Evolutionary conservation across 2,113 vertebrate species (phyloP).

Genomic region (Smithornis capensis): DNA sequence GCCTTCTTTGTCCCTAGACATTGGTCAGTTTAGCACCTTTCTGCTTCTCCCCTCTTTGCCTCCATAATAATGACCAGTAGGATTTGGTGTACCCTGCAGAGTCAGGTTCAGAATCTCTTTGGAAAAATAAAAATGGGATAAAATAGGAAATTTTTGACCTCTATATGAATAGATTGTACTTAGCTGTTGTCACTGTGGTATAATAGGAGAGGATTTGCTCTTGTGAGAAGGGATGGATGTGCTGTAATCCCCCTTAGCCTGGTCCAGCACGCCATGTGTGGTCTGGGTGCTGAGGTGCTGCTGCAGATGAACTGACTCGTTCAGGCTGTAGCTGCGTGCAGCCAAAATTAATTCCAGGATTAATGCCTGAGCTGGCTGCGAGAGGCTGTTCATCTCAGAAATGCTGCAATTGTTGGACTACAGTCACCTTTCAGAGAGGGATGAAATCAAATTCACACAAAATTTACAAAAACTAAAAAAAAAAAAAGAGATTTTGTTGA

Average conservation of each 20-base stretch:
- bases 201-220: slow-evolving; percentile 36
- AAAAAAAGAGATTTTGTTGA: accelerated
- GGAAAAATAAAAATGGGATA: neutral
- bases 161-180: neutral
- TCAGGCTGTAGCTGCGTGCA: neutral
- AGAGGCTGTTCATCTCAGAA: neutral
- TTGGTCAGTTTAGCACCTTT: neutral
- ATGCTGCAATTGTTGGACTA: neutral
- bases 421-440: neutral
- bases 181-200: neutral
- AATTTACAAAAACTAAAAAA: neutral
- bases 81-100: neutral
- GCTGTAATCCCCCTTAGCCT: slow-evolving; percentile 4
- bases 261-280: slow-evolving; percentile 28
- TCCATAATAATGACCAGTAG: neutral
- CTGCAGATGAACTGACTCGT: neutral
- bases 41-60: neutral
- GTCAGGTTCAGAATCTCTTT: neutral
- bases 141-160: neutral
- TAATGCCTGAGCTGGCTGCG: neutral
- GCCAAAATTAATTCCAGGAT: slow-evolving; percentile 45
- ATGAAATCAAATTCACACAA: neutral
- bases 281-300: slow-evolving; percentile 33
- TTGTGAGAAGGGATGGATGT: neutral
- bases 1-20: neutral